Conservation (phyloP, 2,113 vertebrate genomes). For the Megaptera novaeangliae region DNA sequence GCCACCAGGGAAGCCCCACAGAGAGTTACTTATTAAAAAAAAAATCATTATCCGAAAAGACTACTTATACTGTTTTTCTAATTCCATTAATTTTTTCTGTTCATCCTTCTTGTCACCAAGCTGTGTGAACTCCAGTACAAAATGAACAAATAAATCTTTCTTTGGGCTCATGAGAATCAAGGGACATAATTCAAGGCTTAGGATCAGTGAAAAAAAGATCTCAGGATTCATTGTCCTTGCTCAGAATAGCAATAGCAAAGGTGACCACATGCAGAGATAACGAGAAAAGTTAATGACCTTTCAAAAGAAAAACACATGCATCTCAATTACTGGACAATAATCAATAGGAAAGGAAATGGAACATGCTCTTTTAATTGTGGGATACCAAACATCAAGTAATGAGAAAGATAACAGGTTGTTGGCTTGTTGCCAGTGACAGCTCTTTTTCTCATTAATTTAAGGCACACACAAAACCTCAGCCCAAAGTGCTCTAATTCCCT, state of each 20-base stretch:
- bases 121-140: not conserved
- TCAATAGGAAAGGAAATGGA: conserved; percentile 55
- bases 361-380: conserved; percentile 55
- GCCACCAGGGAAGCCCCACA: too few species aligned
- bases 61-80: conserved; percentile 18
- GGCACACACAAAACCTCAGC: not conserved
- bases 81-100: conserved; percentile 37
- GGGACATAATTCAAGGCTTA: not conserved
- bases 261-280: conserved; percentile 52
- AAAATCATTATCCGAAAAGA: conserved; percentile 33
- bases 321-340: conserved; percentile 62
- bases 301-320: conserved; percentile 49
- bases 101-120: conserved; percentile 40
- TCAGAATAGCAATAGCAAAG: not conserved
- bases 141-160: conserved; percentile 55
- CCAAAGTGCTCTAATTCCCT: not conserved
- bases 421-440: conserved; percentile 38
- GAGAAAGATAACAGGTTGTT: conserved; percentile 11
- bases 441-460: conserved; percentile 57
- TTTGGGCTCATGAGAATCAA: conserved; percentile 35
- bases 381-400: conserved; percentile 52
- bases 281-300: conserved; percentile 63
- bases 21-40: not conserved
- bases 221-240: conserved; percentile 33
- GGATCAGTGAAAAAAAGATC: not conserved